Base-by-base conservation (phyloP, 2,888 invertebrate genomes). In the Xestia rhomboidea region DNA sequence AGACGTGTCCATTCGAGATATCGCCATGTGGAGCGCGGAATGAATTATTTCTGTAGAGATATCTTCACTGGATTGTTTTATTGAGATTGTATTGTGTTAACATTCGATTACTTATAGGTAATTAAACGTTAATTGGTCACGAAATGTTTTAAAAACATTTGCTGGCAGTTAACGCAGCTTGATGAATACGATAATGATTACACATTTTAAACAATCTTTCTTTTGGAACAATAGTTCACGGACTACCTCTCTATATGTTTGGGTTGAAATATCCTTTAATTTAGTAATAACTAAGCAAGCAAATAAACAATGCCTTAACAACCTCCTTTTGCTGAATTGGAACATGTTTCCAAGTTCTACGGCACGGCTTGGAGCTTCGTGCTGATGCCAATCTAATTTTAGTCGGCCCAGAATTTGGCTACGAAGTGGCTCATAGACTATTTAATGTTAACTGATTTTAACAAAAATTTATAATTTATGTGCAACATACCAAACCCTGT, bases 1-100 rank as follows among this genome's bases (percentile, higher is more conserved):
- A 77, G 81, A 85, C 44, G 76, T 74, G 76, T 86, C 83, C 84
- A 85, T 83, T 77, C 54, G 21, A 77, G 81, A 83, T 78, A 87
- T 78, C 70, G 73, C 79, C 44, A 30, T 81, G 76, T 81, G 27
- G 73, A 79, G 78, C 72, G 63, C 51, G 41, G 77, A 62, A 78
- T 85, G 79, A 82, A 60, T 77, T 74, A 79, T 81, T 75, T 82
- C 63, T 78, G 68, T n/a, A 24, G n/a, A 77, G 73, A 85, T 77
- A 77, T 80, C 66, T 76, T 73, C 34, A 73, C 54, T 82, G 15
- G 67, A 72, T 81, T 83, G 80, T 85, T 79, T 76, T 73, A 77
- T 77, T 76, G 68, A 70, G 69, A 68, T 62, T 46, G 51, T 64
- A 73, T 78, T 75, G 64, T 82, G 51, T 68, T 73, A 73, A 41